Percentiles rank a stretch among this genome's conserved stretches.
Conservation (phyloP, 2,888 invertebrate species). For the Glyphotaelius pellucidus region DNA sequence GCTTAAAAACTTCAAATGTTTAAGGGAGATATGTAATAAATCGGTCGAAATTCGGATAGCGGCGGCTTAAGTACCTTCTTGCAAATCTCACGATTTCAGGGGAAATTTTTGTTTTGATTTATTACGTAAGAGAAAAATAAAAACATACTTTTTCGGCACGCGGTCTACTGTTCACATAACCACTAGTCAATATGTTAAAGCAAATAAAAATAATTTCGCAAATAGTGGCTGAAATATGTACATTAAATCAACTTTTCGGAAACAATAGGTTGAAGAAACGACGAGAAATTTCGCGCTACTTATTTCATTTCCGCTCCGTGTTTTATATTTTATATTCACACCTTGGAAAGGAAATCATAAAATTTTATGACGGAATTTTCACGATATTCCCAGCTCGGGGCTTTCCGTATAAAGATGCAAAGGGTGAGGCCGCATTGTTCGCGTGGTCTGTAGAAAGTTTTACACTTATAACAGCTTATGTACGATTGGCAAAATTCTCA, state of each 20-base stretch:
- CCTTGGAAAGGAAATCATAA: neutral
- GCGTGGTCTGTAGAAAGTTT: slow-evolving; percentile 8
- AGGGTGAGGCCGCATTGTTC: slow-evolving; percentile 2
- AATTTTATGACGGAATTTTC: slow-evolving; percentile 12
- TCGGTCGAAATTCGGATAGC: too few relatives aligned
- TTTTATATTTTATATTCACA: slow-evolving; percentile 1
- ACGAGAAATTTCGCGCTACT: neutral
- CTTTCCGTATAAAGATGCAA: slow-evolving; percentile 7
- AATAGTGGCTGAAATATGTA: neutral
- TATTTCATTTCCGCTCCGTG: neutral
- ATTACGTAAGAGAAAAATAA: too few relatives aligned
- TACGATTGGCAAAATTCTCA: slow-evolving; percentile 12
- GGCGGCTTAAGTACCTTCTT: too few relatives aligned
- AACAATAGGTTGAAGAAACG: neutral
- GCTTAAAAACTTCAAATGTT: too few relatives aligned
- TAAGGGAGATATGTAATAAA: too few relatives aligned
- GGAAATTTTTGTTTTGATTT: too few relatives aligned
- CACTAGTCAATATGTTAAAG: neutral
- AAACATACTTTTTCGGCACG: too few relatives aligned
- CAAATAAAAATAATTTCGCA: neutral
- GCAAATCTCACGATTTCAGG: too few relatives aligned
- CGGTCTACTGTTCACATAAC: too few relatives aligned
- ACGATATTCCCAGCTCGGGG: neutral
- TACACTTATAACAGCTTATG: neutral
- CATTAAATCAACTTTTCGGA: neutral